These are phyloP conservation scores for Scrobipalpa costella DNA, from an alignment of 2,888 invertebrate genomes.

Conservation along the genomic window DNA sequence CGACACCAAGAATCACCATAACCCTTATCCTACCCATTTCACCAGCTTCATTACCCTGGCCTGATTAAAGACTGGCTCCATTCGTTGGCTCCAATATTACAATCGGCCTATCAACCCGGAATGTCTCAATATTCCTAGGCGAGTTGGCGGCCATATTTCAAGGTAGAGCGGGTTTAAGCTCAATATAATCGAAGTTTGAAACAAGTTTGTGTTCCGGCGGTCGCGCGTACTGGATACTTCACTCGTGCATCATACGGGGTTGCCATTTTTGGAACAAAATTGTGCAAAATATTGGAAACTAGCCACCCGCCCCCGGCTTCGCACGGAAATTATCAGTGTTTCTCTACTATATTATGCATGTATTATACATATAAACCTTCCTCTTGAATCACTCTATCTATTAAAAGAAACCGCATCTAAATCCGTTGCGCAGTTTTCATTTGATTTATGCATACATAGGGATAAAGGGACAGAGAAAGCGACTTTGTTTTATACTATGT, in stretches of 20 bases:
- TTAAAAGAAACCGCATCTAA: too few species aligned
- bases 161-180: conserved; percentile 60
- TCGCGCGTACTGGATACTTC: conserved; percentile 46
- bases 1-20: conserved; percentile 13
- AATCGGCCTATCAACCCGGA: conserved; percentile 52
- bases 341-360: too few species aligned
- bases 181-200: conserved; percentile 64
- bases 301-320: too few species aligned
- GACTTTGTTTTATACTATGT: too few species aligned
- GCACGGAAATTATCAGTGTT: too few species aligned
- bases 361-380: too few species aligned
- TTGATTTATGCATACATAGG: too few species aligned
- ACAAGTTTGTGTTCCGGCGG: conserved; percentile 59
- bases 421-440: too few species aligned
- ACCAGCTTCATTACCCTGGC: background rate
- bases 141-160: conserved; percentile 64
- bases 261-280: background rate
- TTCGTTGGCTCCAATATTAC: conserved; percentile 34
- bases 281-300: background rate
- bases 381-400: too few species aligned
- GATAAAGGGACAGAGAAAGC: too few species aligned
- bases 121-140: conserved; percentile 41
- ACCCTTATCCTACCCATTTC: too few species aligned
- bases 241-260: background rate
- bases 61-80: too few species aligned